Percentiles rank a stretch among this genome's conserved stretches.
Evolutionary conservation across 53 echinoderm and acorn worm genomes (phyloP).

Genomic region (Zoroaster sp.): DNA sequence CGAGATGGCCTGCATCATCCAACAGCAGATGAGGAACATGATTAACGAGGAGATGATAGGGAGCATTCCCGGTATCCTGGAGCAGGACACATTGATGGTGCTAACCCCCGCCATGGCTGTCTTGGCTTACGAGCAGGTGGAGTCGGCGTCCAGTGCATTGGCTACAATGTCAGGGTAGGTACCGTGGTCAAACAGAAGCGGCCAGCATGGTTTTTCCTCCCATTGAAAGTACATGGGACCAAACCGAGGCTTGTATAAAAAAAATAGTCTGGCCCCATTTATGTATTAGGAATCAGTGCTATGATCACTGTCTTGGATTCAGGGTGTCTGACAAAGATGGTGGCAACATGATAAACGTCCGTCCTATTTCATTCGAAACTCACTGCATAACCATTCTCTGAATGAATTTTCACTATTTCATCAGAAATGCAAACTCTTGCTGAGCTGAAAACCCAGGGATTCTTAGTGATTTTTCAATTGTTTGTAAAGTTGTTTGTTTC

Average conservation of each 20-base stretch:
- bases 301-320: no score
- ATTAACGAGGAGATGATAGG: slow-evolving; percentile 74
- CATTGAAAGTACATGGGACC: no score
- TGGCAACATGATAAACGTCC: background rate
- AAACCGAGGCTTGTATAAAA: no score
- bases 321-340: background rate
- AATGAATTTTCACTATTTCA: no score
- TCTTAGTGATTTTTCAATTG: no score
- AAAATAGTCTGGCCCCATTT: no score
- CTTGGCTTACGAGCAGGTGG: slow-evolving; percentile 7
- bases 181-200: background rate
- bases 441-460: no score
- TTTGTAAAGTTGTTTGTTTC: no score
- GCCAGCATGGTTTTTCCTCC: background rate
- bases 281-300: no score
- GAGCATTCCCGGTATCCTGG: slow-evolving; percentile 32
- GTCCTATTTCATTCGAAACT: no score
- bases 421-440: no score
- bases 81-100: background rate
- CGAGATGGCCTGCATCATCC: slow-evolving; percentile 85
- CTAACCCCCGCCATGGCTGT: slow-evolving; percentile 8
- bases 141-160: slow-evolving; percentile 3
- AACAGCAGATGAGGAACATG: slow-evolving; percentile 87
- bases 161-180: slow-evolving; percentile 12
- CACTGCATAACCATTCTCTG: no score